Conservation (phyloP, 2,797 vertebrate genomes). For the Enteromius viviparus region DNA sequence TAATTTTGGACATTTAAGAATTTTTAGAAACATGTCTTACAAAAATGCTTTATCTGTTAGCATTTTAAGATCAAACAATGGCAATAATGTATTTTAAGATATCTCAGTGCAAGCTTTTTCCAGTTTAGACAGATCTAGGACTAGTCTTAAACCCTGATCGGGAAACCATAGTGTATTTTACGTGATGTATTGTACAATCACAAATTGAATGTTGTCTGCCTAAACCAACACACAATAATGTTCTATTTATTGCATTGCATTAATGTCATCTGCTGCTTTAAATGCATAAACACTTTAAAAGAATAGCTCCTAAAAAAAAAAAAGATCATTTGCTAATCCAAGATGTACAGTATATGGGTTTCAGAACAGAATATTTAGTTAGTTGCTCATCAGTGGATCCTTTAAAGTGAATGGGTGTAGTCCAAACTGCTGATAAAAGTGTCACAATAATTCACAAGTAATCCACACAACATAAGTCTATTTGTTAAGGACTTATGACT, state of each 20-base stretch:
- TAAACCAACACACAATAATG: not conserved
- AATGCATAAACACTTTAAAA: not conserved
- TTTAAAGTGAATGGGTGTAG: not conserved
- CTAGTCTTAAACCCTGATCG: too few species aligned
- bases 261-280: not conserved
- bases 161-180: not conserved
- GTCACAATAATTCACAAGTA: not conserved
- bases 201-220: not conserved
- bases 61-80: too few species aligned
- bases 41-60: too few species aligned
- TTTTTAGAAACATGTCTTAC: too few species aligned
- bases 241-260: not conserved
- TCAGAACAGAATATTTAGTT: not conserved
- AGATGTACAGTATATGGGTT: not conserved
- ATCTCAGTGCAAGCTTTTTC: too few species aligned
- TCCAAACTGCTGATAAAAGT: not conserved
- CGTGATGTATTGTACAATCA: too few species aligned
- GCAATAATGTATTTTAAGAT: too few species aligned
- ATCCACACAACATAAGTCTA: not conserved
- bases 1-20: too few species aligned
- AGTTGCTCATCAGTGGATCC: not conserved
- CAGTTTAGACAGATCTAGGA: too few species aligned
- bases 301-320: not conserved
- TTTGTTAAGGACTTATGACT: not conserved
- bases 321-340: not conserved